These are phyloP conservation scores for Donacobius atricapilla DNA, from an alignment of 2,113 vertebrate species.

Conservation along the genomic window DNA sequence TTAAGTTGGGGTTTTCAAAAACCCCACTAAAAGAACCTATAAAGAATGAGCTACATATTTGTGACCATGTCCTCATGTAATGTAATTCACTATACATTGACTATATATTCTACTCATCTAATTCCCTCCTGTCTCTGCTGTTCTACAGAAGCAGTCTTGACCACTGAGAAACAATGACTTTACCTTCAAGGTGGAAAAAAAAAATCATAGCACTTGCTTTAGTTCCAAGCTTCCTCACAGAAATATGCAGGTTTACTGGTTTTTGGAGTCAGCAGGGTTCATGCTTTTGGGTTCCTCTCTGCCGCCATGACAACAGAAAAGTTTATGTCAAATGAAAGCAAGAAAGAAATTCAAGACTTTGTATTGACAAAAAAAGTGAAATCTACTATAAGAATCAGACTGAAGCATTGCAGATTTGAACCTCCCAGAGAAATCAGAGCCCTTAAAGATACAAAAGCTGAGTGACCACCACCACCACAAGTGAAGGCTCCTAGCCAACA, in stretches of 20 bases:
- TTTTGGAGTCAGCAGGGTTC: background rate
- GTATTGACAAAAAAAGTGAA: background rate
- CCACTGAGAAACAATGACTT: background rate
- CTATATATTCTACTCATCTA: background rate
- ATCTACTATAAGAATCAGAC: background rate
- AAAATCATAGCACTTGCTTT: background rate
- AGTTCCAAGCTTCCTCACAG: background rate
- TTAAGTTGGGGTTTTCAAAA: background rate
- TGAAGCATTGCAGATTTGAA: background rate
- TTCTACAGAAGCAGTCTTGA: background rate
- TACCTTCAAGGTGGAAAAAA: background rate
- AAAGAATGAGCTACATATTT: background rate
- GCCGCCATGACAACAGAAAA: slow-evolving; percentile 26
- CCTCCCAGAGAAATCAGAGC: background rate
- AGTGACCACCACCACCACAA: background rate
- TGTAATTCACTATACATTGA: background rate
- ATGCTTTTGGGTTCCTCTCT: background rate
- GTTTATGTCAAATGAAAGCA: background rate
- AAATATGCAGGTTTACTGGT: slow-evolving; percentile 29
- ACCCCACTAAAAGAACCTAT: background rate
- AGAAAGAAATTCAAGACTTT: background rate
- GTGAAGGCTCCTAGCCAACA: background rate
- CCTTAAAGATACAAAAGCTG: background rate
- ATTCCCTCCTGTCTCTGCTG: background rate
- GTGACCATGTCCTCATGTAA: background rate